These are phyloP conservation scores for Loris lydekkerianus DNA, from an alignment of 2,797 vertebrate genomes.

Conservation along the genomic window DNA sequence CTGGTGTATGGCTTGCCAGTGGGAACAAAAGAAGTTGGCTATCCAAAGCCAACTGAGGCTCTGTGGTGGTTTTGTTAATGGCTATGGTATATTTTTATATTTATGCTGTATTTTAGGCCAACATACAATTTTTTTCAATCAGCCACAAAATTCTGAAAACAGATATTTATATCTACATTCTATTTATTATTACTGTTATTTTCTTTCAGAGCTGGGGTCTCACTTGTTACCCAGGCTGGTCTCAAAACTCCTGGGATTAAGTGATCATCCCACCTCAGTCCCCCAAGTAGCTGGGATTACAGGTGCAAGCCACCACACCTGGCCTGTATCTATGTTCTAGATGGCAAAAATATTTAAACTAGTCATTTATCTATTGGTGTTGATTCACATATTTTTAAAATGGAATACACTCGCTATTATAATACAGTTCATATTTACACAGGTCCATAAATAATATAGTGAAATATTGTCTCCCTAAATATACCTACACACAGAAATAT, in stretches of 20 bases:
- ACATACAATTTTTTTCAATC: background rate
- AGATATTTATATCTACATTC: slow-evolving; percentile 27
- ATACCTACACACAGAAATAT: background rate
- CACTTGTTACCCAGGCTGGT: background rate
- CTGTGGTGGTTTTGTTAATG: background rate
- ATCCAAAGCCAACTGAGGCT: too few relatives aligned
- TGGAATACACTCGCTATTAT: slow-evolving; percentile 12
- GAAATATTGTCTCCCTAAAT: slow-evolving; percentile 2
- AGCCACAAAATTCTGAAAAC: slow-evolving; percentile 54
- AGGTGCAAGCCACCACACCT: background rate
- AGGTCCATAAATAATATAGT: slow-evolving; percentile 30
- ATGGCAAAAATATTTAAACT: background rate
- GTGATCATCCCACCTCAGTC: background rate
- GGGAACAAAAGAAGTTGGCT: too few relatives aligned
- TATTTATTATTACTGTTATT: background rate
- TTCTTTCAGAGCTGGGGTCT: background rate
- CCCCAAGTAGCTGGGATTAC: background rate
- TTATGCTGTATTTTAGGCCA: slow-evolving; percentile 42
- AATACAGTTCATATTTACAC: slow-evolving; percentile 25
- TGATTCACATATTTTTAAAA: background rate
- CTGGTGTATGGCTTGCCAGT: too few relatives aligned
- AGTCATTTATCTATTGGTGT: background rate
- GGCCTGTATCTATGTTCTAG: background rate
- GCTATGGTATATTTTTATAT: background rate
- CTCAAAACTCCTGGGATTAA: background rate